Evolutionary conservation across 2,888 invertebrate species (phyloP).

Genomic region (Mantis religiosa): DNA sequence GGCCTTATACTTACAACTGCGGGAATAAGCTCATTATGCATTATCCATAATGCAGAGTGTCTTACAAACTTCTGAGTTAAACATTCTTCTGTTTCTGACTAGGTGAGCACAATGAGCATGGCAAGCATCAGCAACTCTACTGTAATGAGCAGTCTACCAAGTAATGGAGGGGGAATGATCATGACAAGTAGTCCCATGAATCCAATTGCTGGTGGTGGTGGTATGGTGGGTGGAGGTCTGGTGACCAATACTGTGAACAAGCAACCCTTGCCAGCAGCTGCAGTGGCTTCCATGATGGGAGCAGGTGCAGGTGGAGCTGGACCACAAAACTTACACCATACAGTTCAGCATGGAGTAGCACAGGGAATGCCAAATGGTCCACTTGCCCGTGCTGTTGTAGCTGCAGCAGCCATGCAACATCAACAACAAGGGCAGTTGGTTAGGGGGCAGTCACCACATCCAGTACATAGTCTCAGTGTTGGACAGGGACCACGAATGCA

Average conservation of each 20-base stretch:
- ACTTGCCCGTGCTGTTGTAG: conserved; percentile 49
- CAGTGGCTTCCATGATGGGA: conserved; percentile 34
- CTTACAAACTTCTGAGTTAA: no score
- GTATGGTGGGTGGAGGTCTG: conserved; percentile 63
- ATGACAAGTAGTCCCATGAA: conserved; percentile 74
- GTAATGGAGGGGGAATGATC: conserved; percentile 65
- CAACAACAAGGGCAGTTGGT: conserved; percentile 43
- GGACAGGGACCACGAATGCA: conserved; percentile 47
- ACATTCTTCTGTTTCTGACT: background rate
- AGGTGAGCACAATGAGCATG: conserved; percentile 13
- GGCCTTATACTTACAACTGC: no score
- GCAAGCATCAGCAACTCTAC: conserved; percentile 20
- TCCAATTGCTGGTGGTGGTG: conserved; percentile 42
- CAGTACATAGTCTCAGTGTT: conserved; percentile 43
- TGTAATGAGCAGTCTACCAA: conserved; percentile 28
- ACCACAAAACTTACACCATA: background rate
- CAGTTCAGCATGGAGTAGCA: conserved; percentile 37
- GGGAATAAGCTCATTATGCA: no score
- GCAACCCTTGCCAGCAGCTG: conserved; percentile 55
- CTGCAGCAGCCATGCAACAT: conserved; percentile 37
- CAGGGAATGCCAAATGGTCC: conserved; percentile 75
- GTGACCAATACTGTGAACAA: conserved; percentile 73
- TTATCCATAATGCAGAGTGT: no score
- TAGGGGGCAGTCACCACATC: conserved; percentile 45
- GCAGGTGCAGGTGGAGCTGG: conserved; percentile 29